Evolutionary conservation across 2,888 invertebrate species (phyloP), one percentile per base, ranked within the genome.

Genomic region (Agriopis leucophaearia): DNA sequence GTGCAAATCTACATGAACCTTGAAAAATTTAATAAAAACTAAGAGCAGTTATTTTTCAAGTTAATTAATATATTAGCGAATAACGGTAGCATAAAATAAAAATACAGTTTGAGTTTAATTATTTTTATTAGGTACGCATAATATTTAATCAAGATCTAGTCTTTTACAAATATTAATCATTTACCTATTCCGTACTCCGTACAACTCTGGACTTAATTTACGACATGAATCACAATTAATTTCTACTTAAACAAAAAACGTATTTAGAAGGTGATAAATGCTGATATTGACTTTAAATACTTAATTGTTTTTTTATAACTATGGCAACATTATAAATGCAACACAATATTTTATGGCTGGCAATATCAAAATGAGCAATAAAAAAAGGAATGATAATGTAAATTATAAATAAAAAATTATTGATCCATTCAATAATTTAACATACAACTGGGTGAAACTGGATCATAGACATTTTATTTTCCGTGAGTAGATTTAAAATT

Each of bases 51-150:
- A n/a, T n/a, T n/a, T n/a, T n/a, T n/a, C n/a, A n/a, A n/a, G n/a
- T n/a, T n/a, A n/a, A n/a, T n/a, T n/a, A n/a, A n/a, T n/a, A n/a
- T n/a, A n/a, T n/a, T n/a, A n/a, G n/a, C n/a, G 27, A 2, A 27
- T 27, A 27, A 27, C 3, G 27, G 3, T 27, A 27, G 27, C 27
- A n/a, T 42, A 16, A 50, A 74, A 71, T 76, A 75, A 78, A 79
- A 80, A 81, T 77, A 81, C 38, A 47, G 9, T 15, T 36, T 65
- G 64, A 60, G 82, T 86, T 86, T 82, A 84, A 83, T 81, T 72
- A 71, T 82, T 89, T 88, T 87, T 84, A 84, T 88, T 87, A 68
- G 38, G 59, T 68, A 86, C 78, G 44, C 85, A 82, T n/a, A n/a
- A 84, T 79, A 81, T 80, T 81, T 77, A 81, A 79, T 85, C 80